A percentile compares a stretch with the other conserved stretches of the same genome.
Conservation (phyloP, 2,797 vertebrate species). For the Lerista edwardsae region DNA sequence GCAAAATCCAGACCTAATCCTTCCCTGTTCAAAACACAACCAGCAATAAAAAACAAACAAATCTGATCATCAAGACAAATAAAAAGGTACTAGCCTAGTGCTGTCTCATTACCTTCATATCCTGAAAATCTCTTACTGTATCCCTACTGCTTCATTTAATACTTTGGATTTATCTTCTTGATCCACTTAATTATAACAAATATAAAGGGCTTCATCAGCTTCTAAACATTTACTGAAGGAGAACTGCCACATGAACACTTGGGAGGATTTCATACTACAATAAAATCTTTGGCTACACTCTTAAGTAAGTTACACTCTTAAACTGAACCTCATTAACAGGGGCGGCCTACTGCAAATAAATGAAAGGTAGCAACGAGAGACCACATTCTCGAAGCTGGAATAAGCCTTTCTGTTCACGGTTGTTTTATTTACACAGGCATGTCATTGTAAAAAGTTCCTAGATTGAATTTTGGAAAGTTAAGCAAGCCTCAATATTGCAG, state of each 20-base stretch:
- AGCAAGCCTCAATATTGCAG: background rate
- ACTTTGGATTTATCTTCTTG: conserved; percentile 6
- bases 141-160: background rate
- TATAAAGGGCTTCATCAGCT: background rate
- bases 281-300: conserved; percentile 16
- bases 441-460: background rate
- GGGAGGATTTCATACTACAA: conserved; percentile 3
- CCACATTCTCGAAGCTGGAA: background rate
- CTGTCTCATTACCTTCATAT: background rate
- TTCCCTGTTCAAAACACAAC: background rate
- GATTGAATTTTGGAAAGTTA: background rate
- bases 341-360: conserved; percentile 15
- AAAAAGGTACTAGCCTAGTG: background rate
- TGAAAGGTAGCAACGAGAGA: background rate
- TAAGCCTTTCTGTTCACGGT: background rate
- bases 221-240: conserved; percentile 10
- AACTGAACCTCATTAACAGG: conserved; percentile 25
- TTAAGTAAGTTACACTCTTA: too few relatives aligned
- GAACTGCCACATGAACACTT: background rate
- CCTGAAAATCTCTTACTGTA: conserved; percentile 7
- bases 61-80: conserved; percentile 2
- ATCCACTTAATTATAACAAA: conserved; percentile 33
- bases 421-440: background rate
- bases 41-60: conserved; percentile 6
- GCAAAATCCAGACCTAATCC: background rate